These are phyloP conservation scores for Diloba caeruleocephala DNA, from an alignment of 2,888 invertebrate genomes.

Conservation along the genomic window DNA sequence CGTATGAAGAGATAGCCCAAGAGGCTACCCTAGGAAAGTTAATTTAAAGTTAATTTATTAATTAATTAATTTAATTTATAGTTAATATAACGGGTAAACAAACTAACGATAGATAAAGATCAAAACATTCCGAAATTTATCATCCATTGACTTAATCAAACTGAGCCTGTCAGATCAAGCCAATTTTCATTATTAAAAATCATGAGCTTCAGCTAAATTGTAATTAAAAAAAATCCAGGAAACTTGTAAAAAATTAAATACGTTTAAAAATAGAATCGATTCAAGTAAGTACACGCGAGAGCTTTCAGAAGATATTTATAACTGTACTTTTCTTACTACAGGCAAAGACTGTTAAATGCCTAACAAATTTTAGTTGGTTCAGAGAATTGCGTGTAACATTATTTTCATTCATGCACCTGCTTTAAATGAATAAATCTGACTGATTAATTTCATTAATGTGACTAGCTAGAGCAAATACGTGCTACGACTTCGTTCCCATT, in stretches of 20 bases:
- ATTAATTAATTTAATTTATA: too few relatives aligned
- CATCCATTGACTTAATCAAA: too few relatives aligned
- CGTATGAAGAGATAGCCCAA: too few relatives aligned
- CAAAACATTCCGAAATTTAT: too few relatives aligned
- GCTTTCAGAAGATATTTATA: neutral
- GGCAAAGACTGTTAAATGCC: neutral
- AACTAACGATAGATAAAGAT: too few relatives aligned
- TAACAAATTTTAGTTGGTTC: constrained; percentile 15
- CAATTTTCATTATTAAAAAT: too few relatives aligned
- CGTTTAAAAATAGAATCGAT: neutral
- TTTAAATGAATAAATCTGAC: constrained; percentile 20
- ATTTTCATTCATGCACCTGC: constrained; percentile 11
- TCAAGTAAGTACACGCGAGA: neutral
- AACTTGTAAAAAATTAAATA: neutral
- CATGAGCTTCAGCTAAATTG: too few relatives aligned
- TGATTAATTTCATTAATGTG: constrained; percentile 37
- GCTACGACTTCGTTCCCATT: constrained; percentile 34
- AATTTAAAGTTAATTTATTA: too few relatives aligned
- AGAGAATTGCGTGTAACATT: constrained; percentile 13
- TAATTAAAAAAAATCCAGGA: neutral
- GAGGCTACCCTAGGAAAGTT: too few relatives aligned
- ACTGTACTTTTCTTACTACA: neutral
- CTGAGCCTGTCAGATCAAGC: too few relatives aligned
- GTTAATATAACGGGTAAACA: too few relatives aligned
- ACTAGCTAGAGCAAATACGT: constrained; percentile 35